A percentile compares a stretch with the other conserved stretches of the same genome.
Conservation (phyloP, 2,888 invertebrate genomes). For the Drosophila meridionalis region DNA sequence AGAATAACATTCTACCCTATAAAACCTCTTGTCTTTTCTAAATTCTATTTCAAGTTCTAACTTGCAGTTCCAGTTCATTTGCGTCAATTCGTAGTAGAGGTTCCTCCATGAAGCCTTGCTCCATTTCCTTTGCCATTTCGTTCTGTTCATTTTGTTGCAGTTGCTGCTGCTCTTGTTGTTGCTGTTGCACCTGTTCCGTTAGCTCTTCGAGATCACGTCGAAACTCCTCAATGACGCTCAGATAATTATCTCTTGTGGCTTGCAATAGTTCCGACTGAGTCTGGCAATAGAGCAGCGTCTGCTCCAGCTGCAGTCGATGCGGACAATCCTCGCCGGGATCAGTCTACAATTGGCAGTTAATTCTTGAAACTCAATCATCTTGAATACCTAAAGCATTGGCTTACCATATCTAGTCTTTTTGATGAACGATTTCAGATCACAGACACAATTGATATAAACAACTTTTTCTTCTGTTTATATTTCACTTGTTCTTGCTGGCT, state of each 20-base stretch:
- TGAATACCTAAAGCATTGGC: slow-evolving; percentile 9
- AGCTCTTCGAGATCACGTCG: slow-evolving; percentile 81
- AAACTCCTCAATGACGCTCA: slow-evolving; percentile 83
- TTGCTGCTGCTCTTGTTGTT: slow-evolving; percentile 65
- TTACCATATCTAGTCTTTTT: slow-evolving; percentile 57
- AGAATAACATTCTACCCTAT: neutral
- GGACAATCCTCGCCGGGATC: slow-evolving; percentile 66
- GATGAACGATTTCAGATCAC: slow-evolving; percentile 24
- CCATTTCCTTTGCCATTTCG: slow-evolving; percentile 2
- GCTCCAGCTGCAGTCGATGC: slow-evolving; percentile 68
- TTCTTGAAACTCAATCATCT: neutral
- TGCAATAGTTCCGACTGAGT: slow-evolving; percentile 59
- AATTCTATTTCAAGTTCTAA: slow-evolving; percentile 18
- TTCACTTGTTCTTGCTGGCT: slow-evolving; percentile 29
- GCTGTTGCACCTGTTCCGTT: slow-evolving; percentile 80
- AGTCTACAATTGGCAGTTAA: slow-evolving; percentile 36
- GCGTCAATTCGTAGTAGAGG: slow-evolving; percentile 15
- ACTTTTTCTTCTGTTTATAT: slow-evolving; percentile 27
- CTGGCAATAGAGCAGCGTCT: slow-evolving; percentile 69
- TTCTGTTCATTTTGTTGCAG: slow-evolving; percentile 43
- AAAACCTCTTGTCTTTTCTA: neutral
- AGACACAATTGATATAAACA: slow-evolving; percentile 8
- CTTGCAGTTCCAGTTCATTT: slow-evolving; percentile 62
- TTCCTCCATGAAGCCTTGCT: slow-evolving; percentile 8
- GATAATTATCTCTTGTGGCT: slow-evolving; percentile 78